Percentiles rank a stretch among this genome's conserved stretches.
Conservation (phyloP, 2,888 invertebrate species). For the Melanostoma scalare region DNA sequence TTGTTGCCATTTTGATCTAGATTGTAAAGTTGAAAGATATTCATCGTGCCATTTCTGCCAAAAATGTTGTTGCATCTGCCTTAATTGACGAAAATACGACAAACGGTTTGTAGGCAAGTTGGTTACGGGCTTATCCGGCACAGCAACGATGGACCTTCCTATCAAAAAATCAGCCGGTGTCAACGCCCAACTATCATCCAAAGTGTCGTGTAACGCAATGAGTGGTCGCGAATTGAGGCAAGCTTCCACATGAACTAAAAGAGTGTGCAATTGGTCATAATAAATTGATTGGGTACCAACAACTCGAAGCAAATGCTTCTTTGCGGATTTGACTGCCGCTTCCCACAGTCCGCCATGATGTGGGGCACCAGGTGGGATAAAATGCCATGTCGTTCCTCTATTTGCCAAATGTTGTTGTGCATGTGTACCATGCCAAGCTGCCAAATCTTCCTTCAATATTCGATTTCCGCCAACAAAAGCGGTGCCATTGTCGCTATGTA, state of each 20-base stretch:
- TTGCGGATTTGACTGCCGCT: neutral
- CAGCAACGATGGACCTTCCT: constrained; percentile 14
- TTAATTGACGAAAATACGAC: neutral
- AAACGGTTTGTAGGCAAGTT: constrained; percentile 8
- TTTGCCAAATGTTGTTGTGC: too few relatives aligned
- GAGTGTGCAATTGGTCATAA: constrained; percentile 24
- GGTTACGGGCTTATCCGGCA: constrained; percentile 23
- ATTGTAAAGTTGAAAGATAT: too few relatives aligned
- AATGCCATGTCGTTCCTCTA: too few relatives aligned
- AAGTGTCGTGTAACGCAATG: constrained; percentile 16
- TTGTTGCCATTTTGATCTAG: too few relatives aligned
- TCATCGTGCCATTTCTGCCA: too few relatives aligned
- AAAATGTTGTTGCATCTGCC: too few relatives aligned
- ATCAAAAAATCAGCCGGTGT: constrained; percentile 14
- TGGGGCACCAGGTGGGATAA: too few relatives aligned
- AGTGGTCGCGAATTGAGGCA: constrained; percentile 20
- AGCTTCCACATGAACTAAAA: constrained; percentile 14
- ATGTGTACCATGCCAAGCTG: too few relatives aligned
- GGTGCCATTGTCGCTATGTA: constrained; percentile 42
- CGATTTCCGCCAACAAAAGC: neutral
- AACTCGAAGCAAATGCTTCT: constrained; percentile 19
- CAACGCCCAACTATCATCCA: constrained; percentile 2
- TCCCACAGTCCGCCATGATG: too few relatives aligned
- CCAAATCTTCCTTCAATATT: too few relatives aligned
- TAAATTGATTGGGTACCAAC: constrained; percentile 17